Evolutionary conservation across 2,797 vertebrate genomes (phyloP).

Genomic region (Odontamblyopus rebecca): DNA sequence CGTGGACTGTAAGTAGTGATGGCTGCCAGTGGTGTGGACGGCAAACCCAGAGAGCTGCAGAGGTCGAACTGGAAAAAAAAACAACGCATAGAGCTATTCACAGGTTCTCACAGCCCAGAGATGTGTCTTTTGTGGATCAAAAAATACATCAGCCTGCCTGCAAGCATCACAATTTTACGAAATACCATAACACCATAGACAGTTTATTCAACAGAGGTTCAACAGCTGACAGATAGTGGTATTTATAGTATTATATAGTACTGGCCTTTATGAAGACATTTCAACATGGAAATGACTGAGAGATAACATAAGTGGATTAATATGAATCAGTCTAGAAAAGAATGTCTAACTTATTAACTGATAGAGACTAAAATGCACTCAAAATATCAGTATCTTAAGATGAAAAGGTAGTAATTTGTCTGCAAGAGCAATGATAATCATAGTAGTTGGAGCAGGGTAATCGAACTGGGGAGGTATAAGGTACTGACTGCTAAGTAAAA

Average conservation of each 20-base stretch:
- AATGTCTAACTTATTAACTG: not conserved
- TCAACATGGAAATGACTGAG: not conserved
- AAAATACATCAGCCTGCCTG: not conserved
- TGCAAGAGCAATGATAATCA: not conserved
- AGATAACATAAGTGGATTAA: not conserved
- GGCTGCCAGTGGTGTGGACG: slow-evolving; percentile 18
- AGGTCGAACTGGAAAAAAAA: not conserved
- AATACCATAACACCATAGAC: not conserved
- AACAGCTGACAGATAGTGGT: not conserved
- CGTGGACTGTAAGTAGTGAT: slow-evolving; percentile 8
- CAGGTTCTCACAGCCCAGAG: not conserved
- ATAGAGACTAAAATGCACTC: not conserved
- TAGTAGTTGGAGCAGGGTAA: not conserved
- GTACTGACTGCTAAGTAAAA: too few relatives aligned
- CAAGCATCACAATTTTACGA: not conserved
- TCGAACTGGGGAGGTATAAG: too few relatives aligned
- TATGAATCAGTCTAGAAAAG: not conserved
- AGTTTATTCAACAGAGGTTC: not conserved
- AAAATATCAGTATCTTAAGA: not conserved
- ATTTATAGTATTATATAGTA: too few relatives aligned
- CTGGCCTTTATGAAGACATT: not conserved
- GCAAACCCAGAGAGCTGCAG: slow-evolving; percentile 2
- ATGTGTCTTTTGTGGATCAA: not conserved
- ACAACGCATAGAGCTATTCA: not conserved
- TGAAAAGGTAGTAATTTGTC: not conserved